A percentile compares a stretch with the other conserved stretches of the same genome.
phyloP scores from a whole-genome alignment of 2,888 invertebrate species.

The Agrilus biguttatus region DNA sequence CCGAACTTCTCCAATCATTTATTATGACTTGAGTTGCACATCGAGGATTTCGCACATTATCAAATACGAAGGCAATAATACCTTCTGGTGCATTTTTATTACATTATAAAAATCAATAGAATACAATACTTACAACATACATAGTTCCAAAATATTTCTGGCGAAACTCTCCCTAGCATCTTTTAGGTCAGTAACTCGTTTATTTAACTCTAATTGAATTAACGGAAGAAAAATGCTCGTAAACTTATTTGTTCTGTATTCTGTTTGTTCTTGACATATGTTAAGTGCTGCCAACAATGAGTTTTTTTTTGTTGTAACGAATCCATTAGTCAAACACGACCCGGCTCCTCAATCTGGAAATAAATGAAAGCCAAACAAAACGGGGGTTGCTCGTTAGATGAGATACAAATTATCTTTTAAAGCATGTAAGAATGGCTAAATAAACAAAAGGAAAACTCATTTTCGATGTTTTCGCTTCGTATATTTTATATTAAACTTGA shows the following conservation, averaged over 20 bases:
- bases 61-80: too few relatives aligned
- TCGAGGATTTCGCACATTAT: too few relatives aligned
- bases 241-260: conserved; percentile 18
- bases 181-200: too few relatives aligned
- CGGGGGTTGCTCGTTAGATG: conserved; percentile 14
- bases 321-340: conserved; percentile 19
- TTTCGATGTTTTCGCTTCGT: conserved; percentile 7
- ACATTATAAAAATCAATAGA: too few relatives aligned
- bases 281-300: conserved; percentile 21
- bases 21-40: too few relatives aligned
- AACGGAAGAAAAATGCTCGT: conserved; percentile 24
- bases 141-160: too few relatives aligned
- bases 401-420: conserved; percentile 15
- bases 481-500: conserved; percentile 6
- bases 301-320: conserved; percentile 20
- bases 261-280: conserved; percentile 22
- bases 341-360: conserved; percentile 18
- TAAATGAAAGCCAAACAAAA: conserved; percentile 27
- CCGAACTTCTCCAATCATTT: too few relatives aligned
- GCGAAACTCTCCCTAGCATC: too few relatives aligned
- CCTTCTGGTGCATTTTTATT: too few relatives aligned
- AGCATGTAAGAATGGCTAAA: conserved; percentile 6
- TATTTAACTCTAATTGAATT: conserved; percentile 15
- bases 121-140: too few relatives aligned
- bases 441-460: conserved; percentile 7